These are phyloP conservation scores for Corynorhinus townsendii DNA, from an alignment of 2,113 vertebrate species.

Conservation along the genomic window DNA sequence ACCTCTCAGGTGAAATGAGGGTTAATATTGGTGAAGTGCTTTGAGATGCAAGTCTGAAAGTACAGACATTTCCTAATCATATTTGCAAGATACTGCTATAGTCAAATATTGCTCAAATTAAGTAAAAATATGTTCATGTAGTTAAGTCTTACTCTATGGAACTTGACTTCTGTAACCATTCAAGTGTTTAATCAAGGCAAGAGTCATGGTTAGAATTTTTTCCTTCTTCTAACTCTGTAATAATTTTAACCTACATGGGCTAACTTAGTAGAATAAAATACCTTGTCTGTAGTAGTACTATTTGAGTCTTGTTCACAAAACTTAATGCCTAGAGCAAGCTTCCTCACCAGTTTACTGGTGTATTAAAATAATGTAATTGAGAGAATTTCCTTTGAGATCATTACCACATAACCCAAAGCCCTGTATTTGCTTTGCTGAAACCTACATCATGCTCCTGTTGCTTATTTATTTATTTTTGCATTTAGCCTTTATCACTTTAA, in stretches of 20 bases:
- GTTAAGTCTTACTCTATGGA: neutral
- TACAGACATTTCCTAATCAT: neutral
- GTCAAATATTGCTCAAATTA: neutral
- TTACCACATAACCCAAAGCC: neutral
- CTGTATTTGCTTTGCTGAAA: neutral
- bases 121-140: neutral
- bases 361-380: slow-evolving; percentile 20
- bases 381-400: neutral
- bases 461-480: neutral
- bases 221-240: neutral
- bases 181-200: slow-evolving; percentile 3
- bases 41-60: slow-evolving; percentile 24
- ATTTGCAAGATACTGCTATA: neutral
- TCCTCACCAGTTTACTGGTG: neutral
- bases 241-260: neutral
- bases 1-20: neutral
- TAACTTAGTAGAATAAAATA: neutral
- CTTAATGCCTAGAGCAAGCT: neutral
- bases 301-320: neutral
- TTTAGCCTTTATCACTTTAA: neutral
- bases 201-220: neutral
- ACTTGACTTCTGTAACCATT: slow-evolving; percentile 25
- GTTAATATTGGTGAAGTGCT: slow-evolving; percentile 25
- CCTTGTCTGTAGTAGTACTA: neutral
- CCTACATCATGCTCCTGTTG: neutral